Percentiles rank a stretch among this genome's conserved stretches.
These are phyloP conservation scores for Dryocosmus kuriphilus DNA, from an alignment of 2,888 invertebrate species.

Conservation along the genomic window DNA sequence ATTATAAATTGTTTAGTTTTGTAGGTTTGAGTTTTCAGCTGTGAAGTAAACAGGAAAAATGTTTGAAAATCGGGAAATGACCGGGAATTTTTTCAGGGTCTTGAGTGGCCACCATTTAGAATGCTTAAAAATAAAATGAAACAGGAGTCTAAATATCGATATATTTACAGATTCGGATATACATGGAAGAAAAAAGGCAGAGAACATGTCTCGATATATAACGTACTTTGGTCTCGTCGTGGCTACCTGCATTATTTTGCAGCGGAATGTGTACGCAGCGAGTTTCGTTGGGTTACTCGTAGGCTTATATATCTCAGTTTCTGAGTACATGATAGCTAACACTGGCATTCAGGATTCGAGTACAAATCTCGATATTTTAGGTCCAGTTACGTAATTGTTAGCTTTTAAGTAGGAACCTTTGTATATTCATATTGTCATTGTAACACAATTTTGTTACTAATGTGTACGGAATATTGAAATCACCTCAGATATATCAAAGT, in stretches of 20 bases:
- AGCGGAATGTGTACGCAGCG: conserved; percentile 87
- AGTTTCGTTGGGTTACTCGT: conserved; percentile 89
- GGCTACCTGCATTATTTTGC: conserved; percentile 91
- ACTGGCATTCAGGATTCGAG: conserved; percentile 68
- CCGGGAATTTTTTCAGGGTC: too few species aligned
- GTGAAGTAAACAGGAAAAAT: too few species aligned
- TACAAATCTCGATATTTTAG: conserved; percentile 67
- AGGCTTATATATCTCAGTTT: conserved; percentile 89
- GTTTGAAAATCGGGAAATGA: too few species aligned
- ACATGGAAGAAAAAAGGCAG: conserved; percentile 79
- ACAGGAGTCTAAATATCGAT: conserved; percentile 12
- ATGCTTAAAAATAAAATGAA: conserved; percentile 5
- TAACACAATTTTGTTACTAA: background rate
- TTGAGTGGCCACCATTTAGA: too few species aligned
- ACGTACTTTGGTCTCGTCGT: conserved; percentile 92
- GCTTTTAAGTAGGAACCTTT: background rate
- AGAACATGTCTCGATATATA: conserved; percentile 85
- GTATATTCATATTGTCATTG: background rate
- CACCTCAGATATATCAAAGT: conserved; percentile 12
- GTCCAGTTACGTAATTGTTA: conserved; percentile 43
- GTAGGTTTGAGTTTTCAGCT: too few species aligned
- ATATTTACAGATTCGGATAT: conserved; percentile 63
- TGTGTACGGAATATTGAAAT: background rate
- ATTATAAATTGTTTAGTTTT: too few species aligned
- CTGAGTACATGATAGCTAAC: conserved; percentile 85